Conservation (phyloP, 2,797 vertebrate genomes). For the Mus spretus region DNA sequence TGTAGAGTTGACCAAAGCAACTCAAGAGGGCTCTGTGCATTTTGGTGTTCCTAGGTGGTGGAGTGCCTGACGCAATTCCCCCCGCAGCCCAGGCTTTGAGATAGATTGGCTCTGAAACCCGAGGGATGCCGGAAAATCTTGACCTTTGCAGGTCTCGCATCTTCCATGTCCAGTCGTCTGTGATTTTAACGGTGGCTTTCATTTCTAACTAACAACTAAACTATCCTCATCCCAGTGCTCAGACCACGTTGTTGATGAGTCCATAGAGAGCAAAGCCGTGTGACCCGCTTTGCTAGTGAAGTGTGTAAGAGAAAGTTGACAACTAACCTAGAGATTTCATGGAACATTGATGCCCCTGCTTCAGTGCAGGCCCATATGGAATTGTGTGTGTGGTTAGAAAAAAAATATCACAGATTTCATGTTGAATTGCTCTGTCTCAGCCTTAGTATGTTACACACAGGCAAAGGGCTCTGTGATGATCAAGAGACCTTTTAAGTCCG, state of each 20-base stretch:
- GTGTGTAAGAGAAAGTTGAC: background rate
- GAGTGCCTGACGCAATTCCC: conserved; percentile 54
- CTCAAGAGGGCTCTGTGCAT: background rate
- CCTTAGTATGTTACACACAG: background rate
- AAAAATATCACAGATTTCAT: conserved; percentile 20
- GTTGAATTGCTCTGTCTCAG: conserved; percentile 56
- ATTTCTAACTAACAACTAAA: background rate
- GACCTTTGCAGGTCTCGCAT: background rate
- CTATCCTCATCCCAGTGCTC: background rate
- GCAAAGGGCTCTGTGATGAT: background rate
- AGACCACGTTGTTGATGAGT: background rate
- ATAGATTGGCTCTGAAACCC: background rate
- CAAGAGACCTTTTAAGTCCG: background rate
- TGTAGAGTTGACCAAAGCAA: background rate
- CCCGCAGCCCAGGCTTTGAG: background rate
- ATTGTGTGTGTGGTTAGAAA: background rate
- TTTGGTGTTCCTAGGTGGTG: background rate
- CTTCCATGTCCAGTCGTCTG: background rate
- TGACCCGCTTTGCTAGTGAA: background rate
- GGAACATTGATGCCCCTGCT: background rate
- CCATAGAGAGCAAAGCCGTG: background rate
- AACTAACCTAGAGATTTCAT: background rate
- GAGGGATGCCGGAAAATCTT: background rate
- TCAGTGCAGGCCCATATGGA: background rate
- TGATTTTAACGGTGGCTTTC: background rate